Evolutionary conservation across 2,797 vertebrate species (phyloP).

Genomic region (Ptychadena robeensis): DNA sequence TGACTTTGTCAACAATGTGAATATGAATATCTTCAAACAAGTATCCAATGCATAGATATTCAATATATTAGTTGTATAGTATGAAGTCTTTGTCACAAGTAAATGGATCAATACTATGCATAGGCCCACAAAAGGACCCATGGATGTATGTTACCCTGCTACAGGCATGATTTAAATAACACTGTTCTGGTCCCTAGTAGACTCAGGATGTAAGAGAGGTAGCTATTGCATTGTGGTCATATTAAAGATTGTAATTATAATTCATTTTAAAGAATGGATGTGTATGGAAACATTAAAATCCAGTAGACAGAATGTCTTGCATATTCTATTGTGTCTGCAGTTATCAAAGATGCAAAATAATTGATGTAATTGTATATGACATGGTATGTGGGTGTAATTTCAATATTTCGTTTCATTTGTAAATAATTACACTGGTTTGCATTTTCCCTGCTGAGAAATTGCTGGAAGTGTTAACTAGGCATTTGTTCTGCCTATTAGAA

Average conservation of each 20-base stretch:
- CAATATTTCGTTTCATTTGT: background rate
- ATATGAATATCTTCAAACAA: too few species aligned
- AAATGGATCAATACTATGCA: too few species aligned
- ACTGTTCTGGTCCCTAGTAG: background rate
- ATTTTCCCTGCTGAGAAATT: background rate
- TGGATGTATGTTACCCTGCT: too few species aligned
- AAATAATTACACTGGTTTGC: background rate
- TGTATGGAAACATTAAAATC: background rate
- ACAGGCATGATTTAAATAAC: too few species aligned
- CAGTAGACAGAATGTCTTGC: background rate
- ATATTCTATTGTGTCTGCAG: background rate
- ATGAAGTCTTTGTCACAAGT: too few species aligned
- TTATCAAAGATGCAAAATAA: background rate
- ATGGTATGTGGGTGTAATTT: background rate
- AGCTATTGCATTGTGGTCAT: background rate
- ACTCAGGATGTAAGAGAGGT: background rate
- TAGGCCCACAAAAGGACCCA: too few species aligned
- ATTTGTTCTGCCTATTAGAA: background rate
- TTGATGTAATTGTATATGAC: background rate
- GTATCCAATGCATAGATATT: too few species aligned
- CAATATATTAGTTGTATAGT: too few species aligned
- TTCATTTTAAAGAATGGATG: background rate
- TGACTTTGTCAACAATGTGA: too few species aligned
- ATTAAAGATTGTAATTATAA: background rate
- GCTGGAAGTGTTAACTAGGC: background rate